phyloP scores from a whole-genome alignment of 2,113 vertebrate genomes.

The Pluvianellus socialis region DNA sequence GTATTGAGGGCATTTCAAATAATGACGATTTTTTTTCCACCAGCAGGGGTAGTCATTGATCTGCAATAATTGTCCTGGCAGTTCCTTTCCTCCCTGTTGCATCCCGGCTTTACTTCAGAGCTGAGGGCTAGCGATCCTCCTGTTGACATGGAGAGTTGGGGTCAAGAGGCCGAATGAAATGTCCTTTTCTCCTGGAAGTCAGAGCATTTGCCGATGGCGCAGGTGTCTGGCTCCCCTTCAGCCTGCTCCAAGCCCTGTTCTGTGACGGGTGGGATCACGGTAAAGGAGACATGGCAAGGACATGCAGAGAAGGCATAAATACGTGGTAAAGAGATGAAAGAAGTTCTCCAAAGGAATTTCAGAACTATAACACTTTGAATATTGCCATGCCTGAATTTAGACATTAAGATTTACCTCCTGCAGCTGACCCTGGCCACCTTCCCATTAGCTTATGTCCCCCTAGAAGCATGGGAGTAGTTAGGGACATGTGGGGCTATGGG shows the following conservation, averaged over 20 bases:
- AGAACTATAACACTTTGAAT: neutral
- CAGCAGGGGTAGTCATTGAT: slow-evolving; percentile 66
- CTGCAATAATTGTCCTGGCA: slow-evolving; percentile 1
- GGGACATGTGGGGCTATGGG: too few relatives aligned
- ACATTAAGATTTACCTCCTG: neutral
- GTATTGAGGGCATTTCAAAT: neutral
- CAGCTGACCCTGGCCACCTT: neutral
- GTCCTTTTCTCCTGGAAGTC: neutral
- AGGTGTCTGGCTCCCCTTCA: neutral
- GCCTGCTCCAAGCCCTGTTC: neutral
- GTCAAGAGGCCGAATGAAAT: neutral
- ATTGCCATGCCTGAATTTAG: neutral
- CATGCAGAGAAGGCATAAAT: neutral
- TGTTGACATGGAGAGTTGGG: neutral
- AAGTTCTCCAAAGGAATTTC: neutral
- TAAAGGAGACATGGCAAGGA: neutral
- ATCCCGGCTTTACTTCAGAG: neutral
- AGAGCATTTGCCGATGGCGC: accelerated
- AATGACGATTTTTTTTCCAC: neutral
- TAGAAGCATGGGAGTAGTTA: neutral
- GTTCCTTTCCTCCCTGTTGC: neutral
- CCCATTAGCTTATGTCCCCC: neutral
- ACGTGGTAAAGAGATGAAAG: neutral
- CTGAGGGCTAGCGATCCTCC: neutral
- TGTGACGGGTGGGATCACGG: neutral